Evolutionary conservation across 2,888 invertebrate species (phyloP).

Genomic region (Atrina japonica): DNA sequence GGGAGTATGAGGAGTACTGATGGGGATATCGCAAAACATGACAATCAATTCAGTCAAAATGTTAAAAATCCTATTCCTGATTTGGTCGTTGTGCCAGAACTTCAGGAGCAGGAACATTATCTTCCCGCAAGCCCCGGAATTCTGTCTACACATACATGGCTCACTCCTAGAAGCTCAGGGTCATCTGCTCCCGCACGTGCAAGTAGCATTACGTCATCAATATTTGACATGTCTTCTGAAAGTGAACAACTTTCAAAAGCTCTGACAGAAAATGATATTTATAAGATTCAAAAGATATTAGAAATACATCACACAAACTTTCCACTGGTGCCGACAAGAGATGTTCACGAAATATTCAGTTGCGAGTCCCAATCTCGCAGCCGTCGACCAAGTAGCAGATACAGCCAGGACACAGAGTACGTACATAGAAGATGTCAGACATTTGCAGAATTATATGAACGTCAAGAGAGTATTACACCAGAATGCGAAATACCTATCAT

Average conservation of each 20-base stretch:
- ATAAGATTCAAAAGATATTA: slow-evolving; percentile 82
- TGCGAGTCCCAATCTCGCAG: slow-evolving; percentile 60
- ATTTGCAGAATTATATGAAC: slow-evolving; percentile 70
- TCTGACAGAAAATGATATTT: slow-evolving; percentile 82
- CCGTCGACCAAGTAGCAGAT: slow-evolving; percentile 65
- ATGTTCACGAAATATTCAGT: slow-evolving; percentile 37
- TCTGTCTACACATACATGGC: slow-evolving; percentile 40
- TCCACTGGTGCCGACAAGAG: slow-evolving; percentile 48
- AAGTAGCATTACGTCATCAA: slow-evolving; percentile 81
- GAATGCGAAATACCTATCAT: slow-evolving; percentile 80
- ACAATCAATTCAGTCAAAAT: too few relatives aligned
- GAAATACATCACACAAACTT: slow-evolving; percentile 82
- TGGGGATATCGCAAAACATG: too few relatives aligned
- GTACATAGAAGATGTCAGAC: slow-evolving; percentile 79
- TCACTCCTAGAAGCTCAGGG: slow-evolving; percentile 46
- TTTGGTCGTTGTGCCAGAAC: slow-evolving; percentile 44
- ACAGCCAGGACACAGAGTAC: slow-evolving; percentile 78
- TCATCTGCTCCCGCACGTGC: slow-evolving; percentile 52
- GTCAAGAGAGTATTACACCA: slow-evolving; percentile 74
- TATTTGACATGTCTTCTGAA: slow-evolving; percentile 81
- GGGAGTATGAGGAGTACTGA: too few relatives aligned
- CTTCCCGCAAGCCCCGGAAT: slow-evolving; percentile 37
- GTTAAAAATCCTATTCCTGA: slow-evolving; percentile 36
- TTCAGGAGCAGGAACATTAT: slow-evolving; percentile 24
- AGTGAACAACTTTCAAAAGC: slow-evolving; percentile 83